Base-by-base conservation (phyloP, 1,140 invertebrate genomes). In the Drosophila ercepeae region DNA sequence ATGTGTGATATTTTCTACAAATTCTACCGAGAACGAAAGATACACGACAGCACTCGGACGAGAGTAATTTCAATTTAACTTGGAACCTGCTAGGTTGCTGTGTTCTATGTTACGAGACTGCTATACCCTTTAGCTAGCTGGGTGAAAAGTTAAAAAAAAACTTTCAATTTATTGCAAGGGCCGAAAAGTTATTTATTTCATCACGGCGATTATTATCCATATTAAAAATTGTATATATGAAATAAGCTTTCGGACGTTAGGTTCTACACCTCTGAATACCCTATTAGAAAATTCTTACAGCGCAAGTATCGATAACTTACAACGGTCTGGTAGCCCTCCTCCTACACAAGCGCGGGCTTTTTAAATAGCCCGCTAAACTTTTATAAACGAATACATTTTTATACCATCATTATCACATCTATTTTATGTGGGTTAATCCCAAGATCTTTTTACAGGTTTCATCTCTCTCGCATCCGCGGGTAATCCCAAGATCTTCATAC, bases 1-100 rank as follows among this genome's bases (percentile, higher is more conserved):
- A 59, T 68, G 72, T 81, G 76, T 75, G 39, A 59, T 65, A 54
- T 83, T 78, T 78, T 78, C 45, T 84, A 78, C 45, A 83, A 83
- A 84, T 78, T 75, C 76, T 74, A 58, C 54, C 68, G 77, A 81
- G 75, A 78, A 73, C 68, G 48, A 69, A 55, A 48, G 65, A 50
- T 75, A 50, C 51, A 63, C 49, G 61, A 58, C 57, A 84, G 65
- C 54, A 83, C 65, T 48, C 64, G 57, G 54, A 78, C 53, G 42
- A 59, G 65, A 68, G 34, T 52, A 64, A 71, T 27, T 48, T 63
- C 45, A 39, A 55, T 13, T 42, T 25, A 34, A 23, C 25, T 67
- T 60, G 14, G 16, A 42, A 42, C 57, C 61, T 65, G 48, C 68
- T 55, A 21, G 36, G 19, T 34, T 44, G 5, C 4, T 4, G 3